Conservation (phyloP, 1,140 invertebrate species). For the Phymastichus coffea region DNA sequence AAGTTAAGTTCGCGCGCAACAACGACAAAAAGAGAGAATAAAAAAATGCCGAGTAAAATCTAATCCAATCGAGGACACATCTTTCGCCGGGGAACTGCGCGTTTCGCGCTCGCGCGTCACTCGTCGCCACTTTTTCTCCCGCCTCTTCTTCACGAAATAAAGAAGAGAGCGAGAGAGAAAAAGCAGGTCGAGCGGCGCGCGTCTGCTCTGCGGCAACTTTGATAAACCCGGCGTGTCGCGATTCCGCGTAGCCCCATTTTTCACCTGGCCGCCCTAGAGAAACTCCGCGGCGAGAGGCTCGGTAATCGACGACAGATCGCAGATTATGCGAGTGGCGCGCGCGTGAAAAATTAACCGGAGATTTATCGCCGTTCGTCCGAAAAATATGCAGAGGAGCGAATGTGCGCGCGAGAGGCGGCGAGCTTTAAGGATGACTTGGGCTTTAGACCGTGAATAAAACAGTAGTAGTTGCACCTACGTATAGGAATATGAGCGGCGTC, state of each 20-base stretch:
- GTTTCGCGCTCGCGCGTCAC: neutral
- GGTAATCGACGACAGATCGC: conserved; percentile 5
- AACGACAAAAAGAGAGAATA: no score
- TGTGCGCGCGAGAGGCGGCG: neutral
- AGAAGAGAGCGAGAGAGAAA: neutral
- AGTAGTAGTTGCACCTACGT: neutral
- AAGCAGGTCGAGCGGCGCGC: neutral
- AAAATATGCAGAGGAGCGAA: neutral
- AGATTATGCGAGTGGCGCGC: neutral
- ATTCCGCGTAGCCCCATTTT: conserved; percentile 2
- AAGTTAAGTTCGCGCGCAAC: no score
- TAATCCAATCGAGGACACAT: no score
- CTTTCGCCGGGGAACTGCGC: neutral
- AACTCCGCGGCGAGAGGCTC: neutral
- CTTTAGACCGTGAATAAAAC: neutral
- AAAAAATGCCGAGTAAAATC: no score
- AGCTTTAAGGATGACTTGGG: neutral
- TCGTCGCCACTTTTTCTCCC: neutral
- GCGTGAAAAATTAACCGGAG: neutral
- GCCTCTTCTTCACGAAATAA: neutral
- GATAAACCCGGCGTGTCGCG: conserved; percentile 12
- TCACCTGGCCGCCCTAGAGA: no score
- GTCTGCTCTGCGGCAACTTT: conserved; percentile 10
- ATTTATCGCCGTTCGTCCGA: neutral
- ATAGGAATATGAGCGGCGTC: no score